Conservation (phyloP, 2,888 invertebrate genomes). For the Agrenia bidenticulata region DNA sequence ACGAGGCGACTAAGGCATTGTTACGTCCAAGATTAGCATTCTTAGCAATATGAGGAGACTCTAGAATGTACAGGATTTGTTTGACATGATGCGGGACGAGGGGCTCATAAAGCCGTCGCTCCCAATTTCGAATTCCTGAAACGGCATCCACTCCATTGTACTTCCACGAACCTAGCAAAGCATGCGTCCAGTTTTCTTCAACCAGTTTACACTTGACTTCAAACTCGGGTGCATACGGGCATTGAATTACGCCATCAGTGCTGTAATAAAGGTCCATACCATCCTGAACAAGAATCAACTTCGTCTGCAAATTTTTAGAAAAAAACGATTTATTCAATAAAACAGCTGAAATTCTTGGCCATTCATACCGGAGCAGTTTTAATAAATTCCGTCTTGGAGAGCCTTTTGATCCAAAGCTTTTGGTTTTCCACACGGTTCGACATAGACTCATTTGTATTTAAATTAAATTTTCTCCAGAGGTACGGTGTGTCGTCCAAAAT, state of each 20-base stretch:
- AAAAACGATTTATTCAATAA: not conserved
- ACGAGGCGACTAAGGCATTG: constrained; percentile 26
- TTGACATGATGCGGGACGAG: not conserved
- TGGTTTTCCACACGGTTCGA: not conserved
- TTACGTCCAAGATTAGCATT: constrained; percentile 8
- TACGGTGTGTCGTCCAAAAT: not conserved
- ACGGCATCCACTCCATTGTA: not conserved
- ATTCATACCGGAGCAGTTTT: not conserved
- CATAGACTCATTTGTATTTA: not conserved
- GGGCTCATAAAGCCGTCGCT: not conserved
- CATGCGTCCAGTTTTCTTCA: not conserved
- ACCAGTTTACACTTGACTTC: constrained; percentile 7
- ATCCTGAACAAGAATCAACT: constrained; percentile 9
- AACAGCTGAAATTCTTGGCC: not conserved
- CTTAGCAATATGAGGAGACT: constrained; percentile 20
- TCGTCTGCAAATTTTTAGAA: not conserved
- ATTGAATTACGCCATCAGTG: not conserved
- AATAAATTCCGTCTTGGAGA: constrained; percentile 1
- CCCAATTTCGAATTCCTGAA: constrained; percentile 1
- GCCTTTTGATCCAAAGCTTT: constrained; percentile 6
- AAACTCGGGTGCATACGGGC: constrained; percentile 12
- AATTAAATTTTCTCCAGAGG: constrained; percentile 7
- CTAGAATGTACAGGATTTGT: constrained; percentile 20
- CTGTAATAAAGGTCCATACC: not conserved
- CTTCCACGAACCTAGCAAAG: not conserved